A percentile compares a stretch with the other conserved stretches of the same genome.
phyloP scores from a whole-genome alignment of 1,140 invertebrate genomes.

The Drosophila truncata region DNA sequence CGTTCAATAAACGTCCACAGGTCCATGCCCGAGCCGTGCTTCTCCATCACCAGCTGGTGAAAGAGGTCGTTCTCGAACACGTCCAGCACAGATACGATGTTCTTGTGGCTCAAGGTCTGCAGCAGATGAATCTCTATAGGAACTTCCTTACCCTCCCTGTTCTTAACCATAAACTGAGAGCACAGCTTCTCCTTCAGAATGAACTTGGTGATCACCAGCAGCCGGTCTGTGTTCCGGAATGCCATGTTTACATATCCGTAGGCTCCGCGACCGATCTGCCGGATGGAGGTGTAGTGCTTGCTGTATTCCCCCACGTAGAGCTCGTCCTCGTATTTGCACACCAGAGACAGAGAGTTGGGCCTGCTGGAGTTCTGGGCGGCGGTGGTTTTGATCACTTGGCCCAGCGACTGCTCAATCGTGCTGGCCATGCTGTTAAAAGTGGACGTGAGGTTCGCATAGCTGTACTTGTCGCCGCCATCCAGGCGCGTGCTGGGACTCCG shows the following conservation, averaged over 20 bases:
- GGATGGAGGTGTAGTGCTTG: constrained; percentile 89
- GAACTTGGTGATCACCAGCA: constrained; percentile 91
- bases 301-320: constrained; percentile 87
- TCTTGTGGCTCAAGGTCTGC: constrained; percentile 89
- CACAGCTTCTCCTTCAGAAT: constrained; percentile 90
- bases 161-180: constrained; percentile 89
- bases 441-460: constrained; percentile 84
- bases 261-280: constrained; percentile 91
- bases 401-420: constrained; percentile 85
- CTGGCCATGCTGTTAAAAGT: constrained; percentile 86
- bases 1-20: constrained; percentile 92
- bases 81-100: constrained; percentile 90
- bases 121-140: constrained; percentile 90
- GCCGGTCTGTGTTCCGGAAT: constrained; percentile 87
- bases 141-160: constrained; percentile 86
- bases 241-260: constrained; percentile 91
- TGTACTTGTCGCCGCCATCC: constrained; percentile 57
- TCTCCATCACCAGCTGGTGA: constrained; percentile 93
- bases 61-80: constrained; percentile 91
- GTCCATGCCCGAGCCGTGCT: constrained; percentile 92
- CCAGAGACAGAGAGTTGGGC: constrained; percentile 86
- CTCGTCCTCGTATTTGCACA: constrained; percentile 86
- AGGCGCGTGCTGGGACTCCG: constrained; percentile 86
- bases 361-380: constrained; percentile 85
- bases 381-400: constrained; percentile 75